phyloP scores from a whole-genome alignment of 2,113 vertebrate species.

The Aptenodytes forsteri region DNA sequence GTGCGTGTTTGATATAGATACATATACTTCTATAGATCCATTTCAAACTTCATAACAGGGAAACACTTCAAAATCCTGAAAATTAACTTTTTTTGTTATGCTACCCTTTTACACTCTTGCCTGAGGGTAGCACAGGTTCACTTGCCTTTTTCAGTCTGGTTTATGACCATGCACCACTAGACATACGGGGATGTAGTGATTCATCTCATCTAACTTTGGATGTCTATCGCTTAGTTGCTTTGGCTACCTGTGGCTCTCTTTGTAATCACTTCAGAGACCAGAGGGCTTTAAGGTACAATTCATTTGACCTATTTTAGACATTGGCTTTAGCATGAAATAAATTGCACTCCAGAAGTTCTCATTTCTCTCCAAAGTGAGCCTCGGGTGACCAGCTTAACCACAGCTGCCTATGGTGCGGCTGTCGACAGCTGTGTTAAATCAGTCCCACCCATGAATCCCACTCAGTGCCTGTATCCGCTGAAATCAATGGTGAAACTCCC shows the following conservation, averaged over 20 bases:
- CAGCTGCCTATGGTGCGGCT: background rate
- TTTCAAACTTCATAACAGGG: background rate
- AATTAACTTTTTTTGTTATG: background rate
- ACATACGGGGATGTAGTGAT: background rate
- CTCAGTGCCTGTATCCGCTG: background rate
- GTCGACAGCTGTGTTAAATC: background rate
- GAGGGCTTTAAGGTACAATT: background rate
- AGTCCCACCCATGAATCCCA: background rate
- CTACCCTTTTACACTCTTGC: background rate
- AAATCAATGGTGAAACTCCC: background rate
- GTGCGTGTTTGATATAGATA: background rate
- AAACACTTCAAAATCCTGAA: background rate
- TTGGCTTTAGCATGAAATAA: slow-evolving; percentile 5
- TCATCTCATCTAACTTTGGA: background rate
- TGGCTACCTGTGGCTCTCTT: background rate
- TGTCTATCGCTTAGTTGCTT: background rate
- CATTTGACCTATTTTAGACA: background rate
- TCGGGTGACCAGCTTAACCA: background rate
- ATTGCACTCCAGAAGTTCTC: background rate
- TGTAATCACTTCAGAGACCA: background rate
- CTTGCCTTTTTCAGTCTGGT: background rate
- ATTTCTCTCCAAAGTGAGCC: background rate
- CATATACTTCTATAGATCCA: background rate
- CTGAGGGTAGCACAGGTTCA: background rate
- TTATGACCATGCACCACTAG: background rate